Percentiles rank a stretch among this genome's conserved stretches.
Conservation (phyloP, 2,888 invertebrate species). For the Apantesis nais region DNA sequence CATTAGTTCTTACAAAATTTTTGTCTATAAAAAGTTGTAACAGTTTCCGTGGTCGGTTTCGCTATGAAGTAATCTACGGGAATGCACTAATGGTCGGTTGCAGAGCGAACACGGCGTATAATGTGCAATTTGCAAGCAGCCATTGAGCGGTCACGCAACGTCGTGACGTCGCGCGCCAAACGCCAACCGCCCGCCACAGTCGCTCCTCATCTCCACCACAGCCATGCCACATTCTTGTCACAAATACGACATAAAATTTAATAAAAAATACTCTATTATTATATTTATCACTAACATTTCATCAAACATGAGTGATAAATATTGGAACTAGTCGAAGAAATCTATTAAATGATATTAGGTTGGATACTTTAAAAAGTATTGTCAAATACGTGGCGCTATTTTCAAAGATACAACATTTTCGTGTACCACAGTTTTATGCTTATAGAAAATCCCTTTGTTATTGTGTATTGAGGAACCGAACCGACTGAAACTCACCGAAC, state of each 20-base stretch:
- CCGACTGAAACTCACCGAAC: neutral
- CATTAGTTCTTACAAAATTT: conserved; percentile 49
- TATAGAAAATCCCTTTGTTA: no score
- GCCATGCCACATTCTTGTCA: neutral
- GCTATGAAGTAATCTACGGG: conserved; percentile 79
- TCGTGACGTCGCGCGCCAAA: conserved; percentile 37
- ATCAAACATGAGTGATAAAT: neutral
- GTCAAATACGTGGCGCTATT: neutral
- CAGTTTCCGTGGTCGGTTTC: conserved; percentile 76
- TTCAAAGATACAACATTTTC: neutral
- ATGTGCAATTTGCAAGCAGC: conserved; percentile 79
- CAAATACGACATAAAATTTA: neutral
- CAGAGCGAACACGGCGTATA: conserved; percentile 73
- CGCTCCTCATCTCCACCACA: conserved; percentile 5
- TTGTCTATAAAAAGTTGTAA: conserved; percentile 67
- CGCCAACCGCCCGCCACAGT: conserved; percentile 16
- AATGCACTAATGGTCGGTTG: conserved; percentile 81
- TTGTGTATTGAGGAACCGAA: neutral
- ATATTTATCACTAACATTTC: neutral
- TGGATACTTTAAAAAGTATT: neutral
- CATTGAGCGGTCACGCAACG: conserved; percentile 77
- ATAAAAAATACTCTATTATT: neutral
- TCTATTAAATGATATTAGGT: neutral
- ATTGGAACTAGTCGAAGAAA: neutral
- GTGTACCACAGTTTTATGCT: neutral